Conservation (phyloP, 2,113 vertebrate genomes). For the Lates calcarifer region DNA sequence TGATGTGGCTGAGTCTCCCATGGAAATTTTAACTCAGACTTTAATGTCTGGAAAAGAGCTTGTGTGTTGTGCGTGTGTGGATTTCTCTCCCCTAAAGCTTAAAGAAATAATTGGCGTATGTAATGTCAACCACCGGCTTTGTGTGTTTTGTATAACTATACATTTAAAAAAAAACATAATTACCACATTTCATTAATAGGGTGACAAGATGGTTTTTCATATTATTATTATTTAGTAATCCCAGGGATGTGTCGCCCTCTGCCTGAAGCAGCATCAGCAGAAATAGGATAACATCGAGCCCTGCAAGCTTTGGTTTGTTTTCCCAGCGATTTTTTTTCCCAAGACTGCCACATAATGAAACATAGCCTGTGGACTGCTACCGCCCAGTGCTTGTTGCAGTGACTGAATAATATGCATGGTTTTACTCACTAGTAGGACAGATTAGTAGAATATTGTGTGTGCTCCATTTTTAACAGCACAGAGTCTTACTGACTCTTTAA, state of each 20-base stretch:
- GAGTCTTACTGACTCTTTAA: neutral
- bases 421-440: neutral
- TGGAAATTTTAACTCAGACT: conserved; percentile 83
- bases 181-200: conserved; percentile 62
- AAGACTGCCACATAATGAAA: conserved; percentile 60
- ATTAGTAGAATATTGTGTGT: neutral
- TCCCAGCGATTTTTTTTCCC: conserved; percentile 29
- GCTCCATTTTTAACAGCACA: neutral
- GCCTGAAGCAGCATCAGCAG: conserved; percentile 68
- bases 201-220: conserved; percentile 41
- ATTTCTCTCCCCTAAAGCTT: conserved; percentile 70
- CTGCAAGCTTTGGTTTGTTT: conserved; percentile 60
- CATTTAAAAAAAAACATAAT: conserved; percentile 34
- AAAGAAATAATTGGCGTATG: conserved; percentile 78
- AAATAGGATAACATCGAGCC: conserved; percentile 53
- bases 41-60: conserved; percentile 82
- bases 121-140: conserved; percentile 69
- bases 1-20: conserved; percentile 80
- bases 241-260: conserved; percentile 62
- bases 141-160: conserved; percentile 51
- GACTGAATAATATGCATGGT: conserved; percentile 16
- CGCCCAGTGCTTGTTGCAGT: conserved; percentile 13
- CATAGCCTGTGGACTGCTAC: conserved; percentile 47
- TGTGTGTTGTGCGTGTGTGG: conserved; percentile 54
- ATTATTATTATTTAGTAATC: conserved; percentile 66